Percentiles rank a stretch among this genome's conserved stretches.
Conservation (phyloP, 2,888 invertebrate species). For the Diachrysia chrysitis region DNA sequence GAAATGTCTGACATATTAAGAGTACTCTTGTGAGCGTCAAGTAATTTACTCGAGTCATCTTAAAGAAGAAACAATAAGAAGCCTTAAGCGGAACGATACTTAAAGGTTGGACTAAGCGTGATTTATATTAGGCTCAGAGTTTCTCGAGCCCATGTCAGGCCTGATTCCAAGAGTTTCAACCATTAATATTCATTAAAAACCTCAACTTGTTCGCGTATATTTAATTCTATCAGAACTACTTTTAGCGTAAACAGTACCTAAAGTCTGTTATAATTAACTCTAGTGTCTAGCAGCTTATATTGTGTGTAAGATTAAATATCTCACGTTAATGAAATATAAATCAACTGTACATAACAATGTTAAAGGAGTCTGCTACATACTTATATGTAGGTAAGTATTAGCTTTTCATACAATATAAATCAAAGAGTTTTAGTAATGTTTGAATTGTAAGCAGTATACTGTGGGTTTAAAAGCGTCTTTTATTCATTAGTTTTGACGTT, state of each 20-base stretch:
- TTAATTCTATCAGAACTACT: slow-evolving; percentile 77
- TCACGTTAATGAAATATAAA: slow-evolving; percentile 45
- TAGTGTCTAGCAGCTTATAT: slow-evolving; percentile 12
- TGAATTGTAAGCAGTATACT: not conserved
- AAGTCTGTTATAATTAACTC: slow-evolving; percentile 42
- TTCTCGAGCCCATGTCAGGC: slow-evolving; percentile 78
- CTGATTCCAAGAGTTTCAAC: slow-evolving; percentile 78
- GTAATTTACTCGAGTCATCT: slow-evolving; percentile 49
- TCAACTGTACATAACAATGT: slow-evolving; percentile 28
- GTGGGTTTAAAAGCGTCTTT: not conserved
- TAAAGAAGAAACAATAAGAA: slow-evolving; percentile 60
- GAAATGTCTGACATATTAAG: too few species aligned
- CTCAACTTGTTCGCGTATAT: slow-evolving; percentile 79
- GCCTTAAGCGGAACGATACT: slow-evolving; percentile 68
- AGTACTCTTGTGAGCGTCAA: not conserved
- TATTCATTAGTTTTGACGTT: not conserved
- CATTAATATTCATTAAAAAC: slow-evolving; percentile 86
- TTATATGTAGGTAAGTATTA: slow-evolving; percentile 16
- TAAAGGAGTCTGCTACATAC: slow-evolving; percentile 16
- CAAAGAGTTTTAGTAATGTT: not conserved
- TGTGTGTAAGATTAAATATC: slow-evolving; percentile 32
- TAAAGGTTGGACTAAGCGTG: slow-evolving; percentile 74
- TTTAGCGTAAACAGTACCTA: slow-evolving; percentile 41
- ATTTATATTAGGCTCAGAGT: slow-evolving; percentile 79
- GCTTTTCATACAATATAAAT: not conserved